phyloP scores from a whole-genome alignment of 2,888 invertebrate species.

The Coenonympha arcania region DNA sequence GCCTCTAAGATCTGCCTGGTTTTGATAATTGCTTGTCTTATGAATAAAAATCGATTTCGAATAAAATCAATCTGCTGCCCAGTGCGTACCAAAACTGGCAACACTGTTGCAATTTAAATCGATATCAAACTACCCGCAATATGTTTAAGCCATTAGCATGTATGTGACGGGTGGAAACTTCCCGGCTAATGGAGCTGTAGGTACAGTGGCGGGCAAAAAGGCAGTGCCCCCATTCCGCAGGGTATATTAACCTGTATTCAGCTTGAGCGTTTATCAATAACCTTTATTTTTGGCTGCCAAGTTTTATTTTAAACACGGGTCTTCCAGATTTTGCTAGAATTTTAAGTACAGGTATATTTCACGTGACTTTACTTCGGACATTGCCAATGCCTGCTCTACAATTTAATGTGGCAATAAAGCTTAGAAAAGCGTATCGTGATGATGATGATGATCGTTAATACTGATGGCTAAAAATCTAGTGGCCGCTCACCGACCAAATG shows the following conservation, averaged over 20 bases:
- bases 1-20: too few relatives aligned
- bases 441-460: too few relatives aligned
- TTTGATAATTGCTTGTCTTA: too few relatives aligned
- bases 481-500: too few relatives aligned
- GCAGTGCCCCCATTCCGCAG: slow-evolving; percentile 11
- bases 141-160: slow-evolving; percentile 21
- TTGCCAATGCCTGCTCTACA: too few relatives aligned
- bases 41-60: slow-evolving; percentile 1
- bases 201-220: slow-evolving; percentile 21
- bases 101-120: slow-evolving; percentile 18
- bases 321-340: too few relatives aligned
- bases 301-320: slow-evolving; percentile 4
- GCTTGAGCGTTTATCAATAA: slow-evolving; percentile 24
- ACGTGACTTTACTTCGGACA: too few relatives aligned
- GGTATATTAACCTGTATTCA: slow-evolving; percentile 16
- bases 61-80: neutral
- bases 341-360: too few relatives aligned
- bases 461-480: too few relatives aligned
- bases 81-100: neutral
- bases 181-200: slow-evolving; percentile 16
- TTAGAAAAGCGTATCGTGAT: too few relatives aligned
- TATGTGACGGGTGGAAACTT: slow-evolving; percentile 19
- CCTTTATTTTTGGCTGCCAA: neutral
- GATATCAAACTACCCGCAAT: slow-evolving; percentile 16
- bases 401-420: too few relatives aligned